Evolutionary conservation across 2,888 invertebrate genomes (phyloP), one percentile per base, ranked within the genome.

Genomic region (Cosmorhoe ocellata): DNA sequence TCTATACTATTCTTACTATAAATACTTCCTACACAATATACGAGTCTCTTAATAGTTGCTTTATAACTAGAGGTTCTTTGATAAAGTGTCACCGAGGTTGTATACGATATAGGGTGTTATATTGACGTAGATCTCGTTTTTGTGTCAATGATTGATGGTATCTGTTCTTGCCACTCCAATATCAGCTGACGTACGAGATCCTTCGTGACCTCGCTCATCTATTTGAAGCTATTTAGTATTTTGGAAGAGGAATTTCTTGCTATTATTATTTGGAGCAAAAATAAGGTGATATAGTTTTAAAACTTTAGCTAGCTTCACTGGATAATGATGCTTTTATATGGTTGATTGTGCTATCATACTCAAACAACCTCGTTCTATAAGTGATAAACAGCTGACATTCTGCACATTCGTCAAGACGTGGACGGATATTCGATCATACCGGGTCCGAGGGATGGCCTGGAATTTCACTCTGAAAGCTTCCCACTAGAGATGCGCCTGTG

Each of bases 381-480:
- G 34, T 27, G 44, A 44, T 44, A 40, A 40, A 48, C 31, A 44
- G 39, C 53, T 8, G 40, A 39, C 53, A 53, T 53, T 53, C 53
- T 66, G 67, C 60, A 62, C 63, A 68, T 62, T 60, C 40, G 28
- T 37, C 40, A 40, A 6, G 27, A 41, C 24, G 32, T 28, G 12
- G 42, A 33, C 62, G 57, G 47, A 74, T 81, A 79, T 81, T 79
- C 76, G 79, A 83, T 82, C 78, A 81, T 82, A 80, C 79, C 74
- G 72, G 63, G 64, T 64, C 64, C 70, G 61, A 66, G 73, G 76
- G 77, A 46, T 41, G 66, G 58, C 66, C 69, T 74, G 78, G 80
- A 84, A 86, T 85, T 85, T 83, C 84, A 84, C 84, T 82, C 65
- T 76, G 76, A 83, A 76, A 82, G 84, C 75, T 74, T 80, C 76